Base-by-base conservation (phyloP, 1,140 invertebrate genomes). In the Anastrepha obliqua region DNA sequence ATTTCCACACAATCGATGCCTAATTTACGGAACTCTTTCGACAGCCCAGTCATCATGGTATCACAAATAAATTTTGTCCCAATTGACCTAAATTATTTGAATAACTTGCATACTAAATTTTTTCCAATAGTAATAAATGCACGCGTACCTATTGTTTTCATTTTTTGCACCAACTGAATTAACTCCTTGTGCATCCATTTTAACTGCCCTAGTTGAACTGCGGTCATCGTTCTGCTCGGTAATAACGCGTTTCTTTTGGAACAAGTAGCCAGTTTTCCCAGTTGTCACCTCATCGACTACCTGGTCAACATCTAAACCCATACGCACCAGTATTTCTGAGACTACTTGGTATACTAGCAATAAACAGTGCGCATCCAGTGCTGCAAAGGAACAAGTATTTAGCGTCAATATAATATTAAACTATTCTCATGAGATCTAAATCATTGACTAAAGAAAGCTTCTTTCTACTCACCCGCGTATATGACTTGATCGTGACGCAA, bases 351-450 rank as follows among this genome's bases (percentile, higher is more conserved):
- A 97, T 11, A 97, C 93, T 91, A 97, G 95, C 70, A 98, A 89
- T 29, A 98, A 92, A 90, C 97, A 97, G 90, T 95, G 96, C 0
- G 96, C 96, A 94, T 98, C 97, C 17, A 97, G 91, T 11, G 97
- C 97, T 95, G 15, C 11, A 74, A 51, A 17, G 3, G 42, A 47
- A 47, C 20, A 55, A 51, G 7, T 4, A 90, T 11, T 89, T n/a
- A 42, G 1, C 5, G 81, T 62, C 0, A 86, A 87, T 70, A 85
- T 39, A 47, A 42, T 88, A 39, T 74, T 44, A 8, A 87, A 44
- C 29, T 29, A 67, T 42, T 55, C 0, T 55, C 1, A 55, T 55
- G 51, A 55, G 51, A 29, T 29, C 29, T 29, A 29, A 29, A 29
- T 29, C 29, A 29, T 29, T 29, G 0, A 29, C 29, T 29, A 29